Conservation (phyloP, 2,113 vertebrate genomes). For the Myodes glareolus region DNA sequence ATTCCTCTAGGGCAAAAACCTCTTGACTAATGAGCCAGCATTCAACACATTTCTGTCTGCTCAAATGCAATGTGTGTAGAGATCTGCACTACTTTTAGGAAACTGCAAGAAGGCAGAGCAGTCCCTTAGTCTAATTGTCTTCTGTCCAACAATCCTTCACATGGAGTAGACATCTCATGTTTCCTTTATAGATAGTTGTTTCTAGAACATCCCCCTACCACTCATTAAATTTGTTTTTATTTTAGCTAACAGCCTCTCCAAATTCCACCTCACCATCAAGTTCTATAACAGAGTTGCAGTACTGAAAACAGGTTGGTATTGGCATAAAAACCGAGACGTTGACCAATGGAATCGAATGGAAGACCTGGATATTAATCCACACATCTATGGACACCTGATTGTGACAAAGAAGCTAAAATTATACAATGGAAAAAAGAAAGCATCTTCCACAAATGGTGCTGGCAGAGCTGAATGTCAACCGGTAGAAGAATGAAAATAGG, state of each 20-base stretch:
- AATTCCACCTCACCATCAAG: not conserved
- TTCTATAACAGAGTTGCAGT: no score
- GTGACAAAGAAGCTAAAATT: no score
- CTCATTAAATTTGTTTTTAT: not conserved
- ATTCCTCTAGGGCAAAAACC: not conserved
- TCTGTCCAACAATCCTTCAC: not conserved
- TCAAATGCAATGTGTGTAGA: not conserved
- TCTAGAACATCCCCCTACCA: not conserved
- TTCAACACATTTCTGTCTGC: not conserved
- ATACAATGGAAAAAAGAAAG: no score
- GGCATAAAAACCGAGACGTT: no score
- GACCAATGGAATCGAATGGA: no score
- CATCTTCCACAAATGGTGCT: no score
- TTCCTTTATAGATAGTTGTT: not conserved
- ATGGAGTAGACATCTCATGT: not conserved
- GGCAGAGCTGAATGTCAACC: no score
- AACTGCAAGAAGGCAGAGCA: not conserved
- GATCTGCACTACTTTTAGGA: not conserved
- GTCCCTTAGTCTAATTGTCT: not conserved
- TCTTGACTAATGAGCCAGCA: no score
- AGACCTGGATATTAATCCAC: no score
- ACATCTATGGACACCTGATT: no score
- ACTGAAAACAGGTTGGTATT: no score
- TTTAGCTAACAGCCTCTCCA: not conserved
- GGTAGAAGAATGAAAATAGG: no score